Evolutionary conservation across 2,888 invertebrate genomes (phyloP).

Genomic region (Chymomyza fuscimana): DNA sequence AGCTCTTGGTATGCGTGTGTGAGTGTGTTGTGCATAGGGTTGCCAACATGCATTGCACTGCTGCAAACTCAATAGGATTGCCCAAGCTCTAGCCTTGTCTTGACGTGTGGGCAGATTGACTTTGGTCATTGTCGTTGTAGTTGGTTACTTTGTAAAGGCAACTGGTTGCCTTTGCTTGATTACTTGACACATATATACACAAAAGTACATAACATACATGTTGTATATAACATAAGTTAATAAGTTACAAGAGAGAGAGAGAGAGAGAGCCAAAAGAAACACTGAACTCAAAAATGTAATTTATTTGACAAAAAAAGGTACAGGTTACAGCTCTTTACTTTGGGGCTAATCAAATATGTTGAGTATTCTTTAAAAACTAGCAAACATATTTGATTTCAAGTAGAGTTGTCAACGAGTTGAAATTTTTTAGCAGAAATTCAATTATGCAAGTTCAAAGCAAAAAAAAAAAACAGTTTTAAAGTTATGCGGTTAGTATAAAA

Average conservation of each 20-base stretch:
- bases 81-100: slow-evolving; percentile 9
- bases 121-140: slow-evolving; percentile 34
- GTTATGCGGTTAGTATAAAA: neutral
- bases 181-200: neutral
- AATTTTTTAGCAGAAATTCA: neutral
- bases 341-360: neutral
- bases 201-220: neutral
- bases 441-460: neutral
- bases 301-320: neutral
- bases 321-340: neutral
- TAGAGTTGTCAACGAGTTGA: neutral
- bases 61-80: slow-evolving; percentile 8
- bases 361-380: neutral
- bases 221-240: too few relatives aligned
- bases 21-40: slow-evolving; percentile 13
- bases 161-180: neutral
- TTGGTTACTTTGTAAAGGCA: slow-evolving; percentile 14
- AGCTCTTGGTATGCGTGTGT: slow-evolving; percentile 18
- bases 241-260: too few relatives aligned
- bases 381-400: neutral
- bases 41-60: slow-evolving; percentile 27
- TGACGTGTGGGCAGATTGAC: slow-evolving; percentile 55
- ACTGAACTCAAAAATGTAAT: neutral
- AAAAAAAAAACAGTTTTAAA: neutral
- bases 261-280: too few relatives aligned